These are phyloP conservation scores for Glossophaga mutica DNA, from an alignment of 2,797 vertebrate genomes.

Conservation along the genomic window DNA sequence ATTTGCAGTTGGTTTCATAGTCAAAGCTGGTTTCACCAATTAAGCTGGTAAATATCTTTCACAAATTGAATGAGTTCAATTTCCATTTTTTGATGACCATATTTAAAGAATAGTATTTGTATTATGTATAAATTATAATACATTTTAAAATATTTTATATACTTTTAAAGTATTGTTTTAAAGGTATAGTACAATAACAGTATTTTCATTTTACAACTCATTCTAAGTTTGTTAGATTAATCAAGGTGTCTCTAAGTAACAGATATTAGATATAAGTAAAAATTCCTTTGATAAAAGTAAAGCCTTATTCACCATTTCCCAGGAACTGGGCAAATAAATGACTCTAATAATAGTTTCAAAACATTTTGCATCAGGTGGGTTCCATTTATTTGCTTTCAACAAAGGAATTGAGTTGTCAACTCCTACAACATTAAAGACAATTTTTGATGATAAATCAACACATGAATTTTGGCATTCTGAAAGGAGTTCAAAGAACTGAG, in stretches of 20 bases:
- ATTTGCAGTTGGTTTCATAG: background rate
- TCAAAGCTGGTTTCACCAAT: background rate
- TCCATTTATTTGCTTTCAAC: background rate
- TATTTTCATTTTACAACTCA: background rate
- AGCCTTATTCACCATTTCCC: background rate
- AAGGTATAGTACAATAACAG: background rate
- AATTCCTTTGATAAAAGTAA: background rate
- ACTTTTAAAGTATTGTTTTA: background rate
- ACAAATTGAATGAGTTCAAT: constrained; percentile 9
- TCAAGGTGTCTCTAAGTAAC: background rate
- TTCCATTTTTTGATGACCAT: background rate
- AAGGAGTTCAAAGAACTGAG: background rate
- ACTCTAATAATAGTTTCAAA: background rate
- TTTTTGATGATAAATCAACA: background rate
- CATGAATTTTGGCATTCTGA: background rate
- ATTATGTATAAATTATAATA: background rate
- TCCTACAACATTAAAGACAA: background rate
- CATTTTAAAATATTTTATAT: background rate
- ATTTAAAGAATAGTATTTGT: background rate
- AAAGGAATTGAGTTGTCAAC: constrained; percentile 1
- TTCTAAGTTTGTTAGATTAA: background rate
- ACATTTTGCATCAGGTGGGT: background rate
- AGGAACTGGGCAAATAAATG: background rate
- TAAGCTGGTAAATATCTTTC: background rate
- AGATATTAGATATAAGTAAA: background rate